phyloP scores from a whole-genome alignment of 1,140 invertebrate species.

The Antheraea pernyi region DNA sequence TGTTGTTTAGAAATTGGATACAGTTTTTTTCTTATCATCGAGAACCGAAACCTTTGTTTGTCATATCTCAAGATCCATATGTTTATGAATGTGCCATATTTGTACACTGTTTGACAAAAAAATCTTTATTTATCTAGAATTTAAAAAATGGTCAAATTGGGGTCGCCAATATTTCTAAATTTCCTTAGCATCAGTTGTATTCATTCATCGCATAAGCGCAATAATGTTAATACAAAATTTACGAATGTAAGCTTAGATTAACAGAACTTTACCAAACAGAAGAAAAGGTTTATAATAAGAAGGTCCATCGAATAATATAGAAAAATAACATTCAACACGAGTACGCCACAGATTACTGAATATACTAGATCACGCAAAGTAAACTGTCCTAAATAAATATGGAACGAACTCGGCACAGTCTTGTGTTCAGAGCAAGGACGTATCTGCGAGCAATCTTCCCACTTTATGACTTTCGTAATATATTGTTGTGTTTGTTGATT shows the following conservation, averaged over 20 bases:
- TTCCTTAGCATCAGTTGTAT: too few species aligned
- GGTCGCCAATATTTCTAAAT: too few species aligned
- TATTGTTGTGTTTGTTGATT: slow-evolving; percentile 10
- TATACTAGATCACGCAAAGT: slow-evolving; percentile 2
- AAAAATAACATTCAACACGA: not conserved
- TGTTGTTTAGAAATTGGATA: too few species aligned
- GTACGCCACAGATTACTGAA: not conserved
- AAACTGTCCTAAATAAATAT: slow-evolving; percentile 11
- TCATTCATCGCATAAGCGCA: too few species aligned
- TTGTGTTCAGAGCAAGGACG: slow-evolving; percentile 5
- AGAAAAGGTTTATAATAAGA: not conserved
- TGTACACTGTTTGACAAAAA: too few species aligned
- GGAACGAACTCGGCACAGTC: not conserved
- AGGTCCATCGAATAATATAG: not conserved
- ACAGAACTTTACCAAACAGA: not conserved
- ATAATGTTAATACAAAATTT: too few species aligned
- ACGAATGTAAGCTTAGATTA: not conserved
- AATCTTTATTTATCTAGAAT: too few species aligned
- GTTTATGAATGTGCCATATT: too few species aligned
- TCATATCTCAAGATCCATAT: too few species aligned
- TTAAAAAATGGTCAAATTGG: too few species aligned
- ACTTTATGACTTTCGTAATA: slow-evolving; percentile 13
- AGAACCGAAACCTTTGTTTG: too few species aligned
- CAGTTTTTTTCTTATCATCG: too few species aligned
- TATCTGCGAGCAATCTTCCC: slow-evolving; percentile 9